These are phyloP conservation scores for Lutjanus argentimaculatus DNA, from an alignment of 2,797 vertebrate genomes.

Conservation along the genomic window DNA sequence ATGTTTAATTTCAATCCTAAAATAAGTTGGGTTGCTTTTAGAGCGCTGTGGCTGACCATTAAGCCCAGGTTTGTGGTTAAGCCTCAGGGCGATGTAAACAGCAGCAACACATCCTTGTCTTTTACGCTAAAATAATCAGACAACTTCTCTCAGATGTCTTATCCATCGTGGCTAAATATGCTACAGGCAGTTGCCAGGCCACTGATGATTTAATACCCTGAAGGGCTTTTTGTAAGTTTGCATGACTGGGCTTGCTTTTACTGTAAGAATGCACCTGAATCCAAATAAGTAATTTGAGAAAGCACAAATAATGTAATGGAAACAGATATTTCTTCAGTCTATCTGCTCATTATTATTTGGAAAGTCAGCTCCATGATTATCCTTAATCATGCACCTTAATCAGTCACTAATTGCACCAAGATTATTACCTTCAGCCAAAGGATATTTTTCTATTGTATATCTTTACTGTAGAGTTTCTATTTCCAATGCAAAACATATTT, in stretches of 20 bases:
- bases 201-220: constrained; percentile 24
- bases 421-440: no score
- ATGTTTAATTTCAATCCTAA: constrained; percentile 1
- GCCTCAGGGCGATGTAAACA: constrained; percentile 8
- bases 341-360: no score
- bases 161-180: constrained; percentile 17
- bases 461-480: no score
- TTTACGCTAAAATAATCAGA: constrained; percentile 9
- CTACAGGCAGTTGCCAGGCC: neutral
- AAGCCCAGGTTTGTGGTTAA: constrained; percentile 9
- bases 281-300: no score
- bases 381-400: no score
- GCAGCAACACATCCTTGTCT: constrained; percentile 1
- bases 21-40: neutral
- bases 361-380: no score
- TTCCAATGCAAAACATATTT: no score
- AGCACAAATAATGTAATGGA: no score
- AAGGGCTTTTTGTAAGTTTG: neutral
- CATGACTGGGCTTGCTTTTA: constrained; percentile 6
- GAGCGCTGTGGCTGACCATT: neutral
- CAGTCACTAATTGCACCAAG: no score
- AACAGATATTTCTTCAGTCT: no score
- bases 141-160: constrained; percentile 7
- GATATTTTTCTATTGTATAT: no score
- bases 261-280: neutral